These are phyloP conservation scores for Bombyx huttoni DNA, from an alignment of 2,888 invertebrate genomes.

Conservation along the genomic window DNA sequence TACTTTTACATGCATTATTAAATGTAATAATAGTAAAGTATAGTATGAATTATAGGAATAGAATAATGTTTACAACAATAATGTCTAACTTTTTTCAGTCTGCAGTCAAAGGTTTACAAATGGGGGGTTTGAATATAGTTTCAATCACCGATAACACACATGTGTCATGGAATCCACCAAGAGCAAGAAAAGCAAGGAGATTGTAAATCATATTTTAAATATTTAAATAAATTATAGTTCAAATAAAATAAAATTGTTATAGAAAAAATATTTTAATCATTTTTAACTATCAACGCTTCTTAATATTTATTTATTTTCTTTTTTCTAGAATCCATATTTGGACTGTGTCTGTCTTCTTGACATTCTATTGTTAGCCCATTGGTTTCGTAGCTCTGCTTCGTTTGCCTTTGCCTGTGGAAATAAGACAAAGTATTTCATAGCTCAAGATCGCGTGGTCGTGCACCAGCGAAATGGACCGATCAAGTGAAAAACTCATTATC, in stretches of 20 bases:
- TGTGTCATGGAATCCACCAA: conserved; percentile 85
- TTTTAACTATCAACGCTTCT: background rate
- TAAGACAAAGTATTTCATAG: conserved; percentile 1
- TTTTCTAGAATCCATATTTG: conserved; percentile 91
- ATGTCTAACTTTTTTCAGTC: conserved; percentile 74
- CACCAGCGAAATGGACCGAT: no score
- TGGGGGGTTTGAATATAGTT: conserved; percentile 90
- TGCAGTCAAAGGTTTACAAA: conserved; percentile 92
- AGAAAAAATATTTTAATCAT: conserved; percentile 1
- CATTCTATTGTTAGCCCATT: conserved; percentile 92
- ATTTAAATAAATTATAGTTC: background rate
- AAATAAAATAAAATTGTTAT: background rate
- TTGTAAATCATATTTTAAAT: conserved; percentile 66
- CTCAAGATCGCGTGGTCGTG: no score
- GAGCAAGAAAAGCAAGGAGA: conserved; percentile 88
- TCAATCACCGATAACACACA: conserved; percentile 94
- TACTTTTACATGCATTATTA: background rate
- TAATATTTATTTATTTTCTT: background rate
- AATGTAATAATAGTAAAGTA: no score
- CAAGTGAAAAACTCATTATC: no score
- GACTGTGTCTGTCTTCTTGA: conserved; percentile 91
- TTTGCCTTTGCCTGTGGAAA: conserved; percentile 90
- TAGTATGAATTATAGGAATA: background rate
- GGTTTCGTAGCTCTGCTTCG: conserved; percentile 92
- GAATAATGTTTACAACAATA: background rate